phyloP scores from a whole-genome alignment of 2,888 invertebrate genomes.

The Conomelus anceps region DNA sequence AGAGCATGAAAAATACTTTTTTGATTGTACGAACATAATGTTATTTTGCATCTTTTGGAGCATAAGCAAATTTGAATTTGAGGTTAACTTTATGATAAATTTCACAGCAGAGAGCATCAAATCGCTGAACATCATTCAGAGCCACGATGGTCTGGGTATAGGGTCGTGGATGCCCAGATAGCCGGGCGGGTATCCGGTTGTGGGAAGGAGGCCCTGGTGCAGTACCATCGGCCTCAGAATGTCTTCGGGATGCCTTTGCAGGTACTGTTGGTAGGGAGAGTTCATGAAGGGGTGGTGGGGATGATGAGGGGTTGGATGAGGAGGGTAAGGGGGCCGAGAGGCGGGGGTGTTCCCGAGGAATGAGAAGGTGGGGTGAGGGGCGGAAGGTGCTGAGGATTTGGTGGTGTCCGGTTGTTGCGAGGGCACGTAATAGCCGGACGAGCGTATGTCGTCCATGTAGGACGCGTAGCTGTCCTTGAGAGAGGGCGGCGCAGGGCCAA shows the following conservation, averaged over 20 bases:
- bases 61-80: too few species aligned
- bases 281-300: constrained; percentile 33
- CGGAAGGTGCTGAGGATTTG: constrained; percentile 34
- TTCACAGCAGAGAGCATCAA: background rate
- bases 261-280: constrained; percentile 65
- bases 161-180: constrained; percentile 63
- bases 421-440: constrained; percentile 31
- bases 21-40: too few species aligned
- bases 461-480: constrained; percentile 55
- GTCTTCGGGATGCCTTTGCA: constrained; percentile 57
- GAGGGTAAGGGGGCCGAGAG: constrained; percentile 26
- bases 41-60: too few species aligned
- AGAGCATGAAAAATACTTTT: too few species aligned
- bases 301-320: constrained; percentile 29
- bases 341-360: constrained; percentile 24
- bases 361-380: constrained; percentile 20
- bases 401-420: constrained; percentile 45
- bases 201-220: constrained; percentile 46
- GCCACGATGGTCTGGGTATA: constrained; percentile 53
- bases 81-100: too few species aligned
- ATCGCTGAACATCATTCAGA: constrained; percentile 24
- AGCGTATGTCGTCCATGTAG: constrained; percentile 56
- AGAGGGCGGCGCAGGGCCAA: constrained; percentile 58
- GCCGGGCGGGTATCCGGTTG: constrained; percentile 45
- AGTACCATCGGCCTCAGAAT: constrained; percentile 45